Conservation (phyloP, 2,888 invertebrate species). For the Drosophila mimica region DNA sequence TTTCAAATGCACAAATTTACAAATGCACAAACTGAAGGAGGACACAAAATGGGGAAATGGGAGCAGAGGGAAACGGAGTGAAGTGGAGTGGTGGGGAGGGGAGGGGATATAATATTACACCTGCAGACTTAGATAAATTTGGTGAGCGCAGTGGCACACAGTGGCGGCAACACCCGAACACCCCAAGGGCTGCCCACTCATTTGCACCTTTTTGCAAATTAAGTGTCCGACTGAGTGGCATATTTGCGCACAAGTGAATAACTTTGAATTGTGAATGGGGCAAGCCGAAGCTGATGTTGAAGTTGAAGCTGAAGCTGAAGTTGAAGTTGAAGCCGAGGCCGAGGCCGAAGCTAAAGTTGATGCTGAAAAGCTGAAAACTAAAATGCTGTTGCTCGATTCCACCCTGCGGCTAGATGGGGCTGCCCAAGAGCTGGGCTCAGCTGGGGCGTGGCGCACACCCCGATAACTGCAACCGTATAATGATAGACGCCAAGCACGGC, state of each 20-base stretch:
- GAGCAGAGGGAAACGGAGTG: background rate
- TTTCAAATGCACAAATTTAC: conserved; percentile 60
- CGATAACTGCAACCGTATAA: conserved; percentile 85
- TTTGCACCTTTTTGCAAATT: conserved; percentile 56
- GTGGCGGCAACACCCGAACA: conserved; percentile 30
- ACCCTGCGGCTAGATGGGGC: conserved; percentile 58
- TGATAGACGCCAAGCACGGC: conserved; percentile 81
- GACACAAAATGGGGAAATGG: background rate
- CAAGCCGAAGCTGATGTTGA: conserved; percentile 29
- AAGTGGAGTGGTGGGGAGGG: background rate
- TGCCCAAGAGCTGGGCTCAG: conserved; percentile 10
- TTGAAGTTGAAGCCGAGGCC: background rate
- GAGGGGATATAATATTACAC: conserved; percentile 33
- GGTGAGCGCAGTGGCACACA: conserved; percentile 49
- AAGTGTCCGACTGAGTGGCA: conserved; percentile 63
- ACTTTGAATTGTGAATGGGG: conserved; percentile 61
- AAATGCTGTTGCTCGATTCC: conserved; percentile 24
- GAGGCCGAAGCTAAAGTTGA: background rate
- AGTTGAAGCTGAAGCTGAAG: conserved; percentile 7
- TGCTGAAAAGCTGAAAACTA: conserved; percentile 15
- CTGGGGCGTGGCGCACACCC: conserved; percentile 71
- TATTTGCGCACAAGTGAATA: conserved; percentile 66
- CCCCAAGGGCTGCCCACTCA: conserved; percentile 47
- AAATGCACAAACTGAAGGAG: conserved; percentile 25
- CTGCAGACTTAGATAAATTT: conserved; percentile 60